These are phyloP conservation scores for Scaptomyza graminum DNA, from an alignment of 1,140 invertebrate species.

Conservation along the genomic window DNA sequence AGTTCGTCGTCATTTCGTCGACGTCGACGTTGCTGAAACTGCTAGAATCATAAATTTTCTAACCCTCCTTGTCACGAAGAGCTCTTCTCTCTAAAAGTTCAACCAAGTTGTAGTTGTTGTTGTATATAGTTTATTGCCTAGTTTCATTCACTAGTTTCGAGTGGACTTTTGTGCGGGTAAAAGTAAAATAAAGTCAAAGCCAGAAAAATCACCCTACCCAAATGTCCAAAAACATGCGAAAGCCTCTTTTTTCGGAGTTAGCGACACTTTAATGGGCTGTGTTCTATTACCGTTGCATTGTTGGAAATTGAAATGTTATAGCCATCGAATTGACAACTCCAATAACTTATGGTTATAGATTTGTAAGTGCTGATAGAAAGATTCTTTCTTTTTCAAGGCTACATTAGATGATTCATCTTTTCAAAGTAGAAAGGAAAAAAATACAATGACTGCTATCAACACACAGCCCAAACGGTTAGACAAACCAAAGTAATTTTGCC, in stretches of 20 bases:
- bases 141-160: conserved; percentile 13
- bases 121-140: conserved; percentile 7
- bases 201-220: not conserved
- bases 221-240: conserved; percentile 8
- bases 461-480: too few species aligned
- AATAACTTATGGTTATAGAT: not conserved
- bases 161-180: conserved; percentile 30
- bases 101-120: conserved; percentile 15
- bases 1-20: conserved; percentile 76
- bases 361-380: not conserved
- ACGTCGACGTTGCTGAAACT: conserved; percentile 49
- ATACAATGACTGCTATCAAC: not conserved
- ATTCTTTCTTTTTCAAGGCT: not conserved
- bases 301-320: conserved; percentile 11
- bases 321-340: not conserved
- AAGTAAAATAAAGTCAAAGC: too few species aligned
- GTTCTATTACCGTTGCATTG: conserved; percentile 6
- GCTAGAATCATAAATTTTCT: conserved; percentile 75
- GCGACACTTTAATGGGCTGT: conserved; percentile 17
- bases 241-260: conserved; percentile 9
- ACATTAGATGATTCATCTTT: not conserved
- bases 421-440: too few species aligned
- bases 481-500: too few species aligned
- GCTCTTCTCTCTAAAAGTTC: conserved; percentile 1
- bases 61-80: conserved; percentile 50